Percentiles rank a stretch among this genome's conserved stretches.
These are phyloP conservation scores for Cebus imitator DNA, from an alignment of 2,113 vertebrate genomes.

Conservation along the genomic window DNA sequence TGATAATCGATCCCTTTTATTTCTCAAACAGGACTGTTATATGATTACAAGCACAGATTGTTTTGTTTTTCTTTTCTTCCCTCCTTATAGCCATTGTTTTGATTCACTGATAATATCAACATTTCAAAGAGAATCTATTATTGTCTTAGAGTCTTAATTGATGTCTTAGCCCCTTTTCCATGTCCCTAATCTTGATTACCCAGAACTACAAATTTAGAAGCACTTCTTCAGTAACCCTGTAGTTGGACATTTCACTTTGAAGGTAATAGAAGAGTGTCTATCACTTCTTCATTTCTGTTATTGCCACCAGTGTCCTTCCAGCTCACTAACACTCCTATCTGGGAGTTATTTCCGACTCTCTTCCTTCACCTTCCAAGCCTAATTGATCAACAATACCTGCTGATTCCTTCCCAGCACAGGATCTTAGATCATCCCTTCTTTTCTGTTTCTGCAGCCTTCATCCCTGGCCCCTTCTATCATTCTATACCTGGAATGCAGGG, in stretches of 20 bases:
- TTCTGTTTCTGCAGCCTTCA: not conserved
- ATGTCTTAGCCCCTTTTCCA: not conserved
- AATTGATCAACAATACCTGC: slow-evolving; percentile 47
- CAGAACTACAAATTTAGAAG: not conserved
- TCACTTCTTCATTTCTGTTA: not conserved
- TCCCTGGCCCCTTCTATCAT: not conserved
- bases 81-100: not conserved
- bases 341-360: slow-evolving; percentile 37
- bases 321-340: slow-evolving; percentile 12
- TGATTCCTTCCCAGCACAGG: not conserved
- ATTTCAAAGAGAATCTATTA: not conserved
- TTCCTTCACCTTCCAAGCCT: slow-evolving; percentile 20
- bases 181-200: not conserved
- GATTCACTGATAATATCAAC: not conserved
- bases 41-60: not conserved
- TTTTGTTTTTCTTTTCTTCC: not conserved
- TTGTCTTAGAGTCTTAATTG: not conserved
- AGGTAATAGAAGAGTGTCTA: not conserved
- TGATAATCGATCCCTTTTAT: not conserved
- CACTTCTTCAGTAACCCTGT: not conserved
- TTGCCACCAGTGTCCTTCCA: not conserved
- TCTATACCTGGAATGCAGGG: not conserved
- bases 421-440: slow-evolving; percentile 9
- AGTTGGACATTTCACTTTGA: not conserved
- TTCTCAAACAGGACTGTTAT: not conserved